Conservation (phyloP, 2,888 invertebrate genomes). For the Nycteola revayana region DNA sequence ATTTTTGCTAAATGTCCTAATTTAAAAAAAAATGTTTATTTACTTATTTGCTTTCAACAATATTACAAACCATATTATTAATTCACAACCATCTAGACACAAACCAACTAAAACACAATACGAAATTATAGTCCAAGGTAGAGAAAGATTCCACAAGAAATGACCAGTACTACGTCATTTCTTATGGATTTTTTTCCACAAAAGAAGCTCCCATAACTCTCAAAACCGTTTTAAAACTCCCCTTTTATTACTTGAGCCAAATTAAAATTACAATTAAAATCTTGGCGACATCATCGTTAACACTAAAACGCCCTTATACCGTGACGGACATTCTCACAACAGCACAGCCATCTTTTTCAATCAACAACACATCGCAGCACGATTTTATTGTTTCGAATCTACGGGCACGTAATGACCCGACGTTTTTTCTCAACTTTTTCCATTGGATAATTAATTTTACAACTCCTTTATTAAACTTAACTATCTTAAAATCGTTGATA, state of each 20-base stretch:
- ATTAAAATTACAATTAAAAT: conserved; percentile 21
- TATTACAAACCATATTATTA: no score
- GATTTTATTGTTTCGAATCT: conserved; percentile 78
- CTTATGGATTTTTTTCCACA: no score
- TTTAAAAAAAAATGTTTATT: no score
- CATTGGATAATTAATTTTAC: conserved; percentile 72
- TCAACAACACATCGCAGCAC: conserved; percentile 64
- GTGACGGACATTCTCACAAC: conserved; percentile 64
- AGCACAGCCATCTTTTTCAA: conserved; percentile 73
- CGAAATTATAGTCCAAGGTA: no score
- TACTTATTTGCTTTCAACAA: no score
- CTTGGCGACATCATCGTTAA: conserved; percentile 32
- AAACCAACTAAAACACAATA: no score
- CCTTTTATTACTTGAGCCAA: neutral
- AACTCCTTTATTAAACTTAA: conserved; percentile 71
- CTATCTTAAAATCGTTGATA: conserved; percentile 44
- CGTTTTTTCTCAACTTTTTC: conserved; percentile 41
- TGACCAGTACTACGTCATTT: no score
- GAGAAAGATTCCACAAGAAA: no score
- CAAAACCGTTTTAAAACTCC: no score
- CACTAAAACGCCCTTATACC: conserved; percentile 56
- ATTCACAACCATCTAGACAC: no score
- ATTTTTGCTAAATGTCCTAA: no score
- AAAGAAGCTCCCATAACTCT: no score
- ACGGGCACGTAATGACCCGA: conserved; percentile 38